A percentile compares a stretch with the other conserved stretches of the same genome.
Evolutionary conservation across 2,113 vertebrate genomes (phyloP).

Genomic region (Phaetusa simplex): DNA sequence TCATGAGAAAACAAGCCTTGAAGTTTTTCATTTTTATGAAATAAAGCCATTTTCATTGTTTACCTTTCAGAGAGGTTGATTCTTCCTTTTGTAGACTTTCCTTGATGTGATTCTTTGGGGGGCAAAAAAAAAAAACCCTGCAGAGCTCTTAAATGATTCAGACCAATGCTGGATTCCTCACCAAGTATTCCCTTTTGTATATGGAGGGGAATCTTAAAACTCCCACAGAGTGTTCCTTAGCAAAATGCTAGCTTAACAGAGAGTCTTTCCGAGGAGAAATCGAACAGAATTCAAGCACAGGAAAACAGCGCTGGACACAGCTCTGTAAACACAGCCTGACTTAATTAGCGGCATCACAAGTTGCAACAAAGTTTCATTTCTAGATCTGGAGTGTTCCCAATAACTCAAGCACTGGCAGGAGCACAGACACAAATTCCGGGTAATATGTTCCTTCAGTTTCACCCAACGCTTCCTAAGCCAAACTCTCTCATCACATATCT

Average conservation of each 20-base stretch:
- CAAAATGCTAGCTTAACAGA: neutral
- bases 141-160: neutral
- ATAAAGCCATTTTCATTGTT: constrained; percentile 16
- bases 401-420: neutral
- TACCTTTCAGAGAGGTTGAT: neutral
- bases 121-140: neutral
- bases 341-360: neutral
- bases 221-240: neutral
- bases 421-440: neutral
- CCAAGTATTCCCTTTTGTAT: neutral
- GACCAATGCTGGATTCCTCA: neutral
- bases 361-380: neutral
- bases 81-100: neutral
- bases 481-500: neutral
- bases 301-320: neutral
- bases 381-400: neutral
- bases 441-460: neutral
- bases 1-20: neutral
- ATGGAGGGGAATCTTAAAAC: neutral
- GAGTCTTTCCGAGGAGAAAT: neutral
- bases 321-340: neutral
- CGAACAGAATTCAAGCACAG: neutral
- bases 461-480: neutral
- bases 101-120: neutral
- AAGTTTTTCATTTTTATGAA: constrained; percentile 16